Evolutionary conservation across 2,888 invertebrate genomes (phyloP).

Genomic region (Toxonevra muliebris): DNA sequence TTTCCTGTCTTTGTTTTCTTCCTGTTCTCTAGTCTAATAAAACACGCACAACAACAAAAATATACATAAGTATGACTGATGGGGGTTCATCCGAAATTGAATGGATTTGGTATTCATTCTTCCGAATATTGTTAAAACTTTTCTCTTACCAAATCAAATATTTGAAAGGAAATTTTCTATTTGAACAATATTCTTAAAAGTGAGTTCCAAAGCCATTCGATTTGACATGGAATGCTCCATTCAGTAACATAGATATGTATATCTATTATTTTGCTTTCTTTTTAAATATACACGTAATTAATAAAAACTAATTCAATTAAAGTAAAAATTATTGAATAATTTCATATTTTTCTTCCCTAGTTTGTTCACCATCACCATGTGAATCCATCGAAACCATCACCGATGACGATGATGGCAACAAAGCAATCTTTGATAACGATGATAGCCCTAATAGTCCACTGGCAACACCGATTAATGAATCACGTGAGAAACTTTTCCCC

Average conservation of each 20-base stretch:
- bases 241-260: neutral
- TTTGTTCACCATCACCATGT: slow-evolving; percentile 83
- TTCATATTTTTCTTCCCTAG: slow-evolving; percentile 64
- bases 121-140: no score
- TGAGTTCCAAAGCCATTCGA: no score
- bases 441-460: slow-evolving; percentile 46
- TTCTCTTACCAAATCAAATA: no score
- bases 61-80: no score
- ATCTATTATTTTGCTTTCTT: neutral
- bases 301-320: neutral
- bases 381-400: slow-evolving; percentile 77
- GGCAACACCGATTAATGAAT: slow-evolving; percentile 57
- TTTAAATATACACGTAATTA: neutral
- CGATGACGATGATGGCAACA: slow-evolving; percentile 66
- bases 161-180: no score
- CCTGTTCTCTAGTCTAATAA: no score
- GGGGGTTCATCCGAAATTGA: no score
- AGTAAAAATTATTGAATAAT: neutral
- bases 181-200: no score
- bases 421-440: slow-evolving; percentile 30
- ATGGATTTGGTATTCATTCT: no score
- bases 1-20: neutral
- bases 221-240: no score
- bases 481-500: slow-evolving; percentile 60
- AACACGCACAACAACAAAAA: no score